A percentile compares a stretch with the other conserved stretches of the same genome.
These are phyloP conservation scores for Drosophila recens DNA, from an alignment of 2,888 invertebrate genomes.

Conservation along the genomic window DNA sequence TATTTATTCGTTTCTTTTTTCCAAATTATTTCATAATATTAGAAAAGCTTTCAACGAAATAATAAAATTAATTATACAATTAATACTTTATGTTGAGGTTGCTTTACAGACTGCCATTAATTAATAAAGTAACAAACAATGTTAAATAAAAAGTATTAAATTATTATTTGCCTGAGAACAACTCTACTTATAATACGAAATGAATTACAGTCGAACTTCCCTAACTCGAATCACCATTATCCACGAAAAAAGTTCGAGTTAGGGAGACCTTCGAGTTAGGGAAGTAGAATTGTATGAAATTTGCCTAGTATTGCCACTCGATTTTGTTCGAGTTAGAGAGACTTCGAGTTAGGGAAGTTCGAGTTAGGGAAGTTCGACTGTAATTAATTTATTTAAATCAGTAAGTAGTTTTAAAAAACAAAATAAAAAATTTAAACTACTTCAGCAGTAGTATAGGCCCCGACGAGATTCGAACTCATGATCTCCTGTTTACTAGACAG, in stretches of 20 bases:
- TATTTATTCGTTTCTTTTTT: not conserved
- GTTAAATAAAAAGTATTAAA: not conserved
- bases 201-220: no score
- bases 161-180: not conserved
- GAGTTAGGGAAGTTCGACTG: no score
- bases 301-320: no score
- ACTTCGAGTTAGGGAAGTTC: no score
- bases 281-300: no score
- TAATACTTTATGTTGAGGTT: no score
- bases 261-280: no score
- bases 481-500: slow-evolving; percentile 92
- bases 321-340: no score
- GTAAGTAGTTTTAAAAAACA: not conserved
- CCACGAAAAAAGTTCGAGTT: no score
- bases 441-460: slow-evolving; percentile 86
- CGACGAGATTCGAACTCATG: slow-evolving; percentile 91
- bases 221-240: no score
- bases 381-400: not conserved
- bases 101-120: not conserved
- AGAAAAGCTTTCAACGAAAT: not conserved
- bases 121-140: not conserved
- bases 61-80: not conserved
- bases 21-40: no score
- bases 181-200: not conserved
- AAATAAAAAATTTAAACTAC: not conserved